Conservation (phyloP, 2,113 vertebrate species). For the Notothenia rossii region DNA sequence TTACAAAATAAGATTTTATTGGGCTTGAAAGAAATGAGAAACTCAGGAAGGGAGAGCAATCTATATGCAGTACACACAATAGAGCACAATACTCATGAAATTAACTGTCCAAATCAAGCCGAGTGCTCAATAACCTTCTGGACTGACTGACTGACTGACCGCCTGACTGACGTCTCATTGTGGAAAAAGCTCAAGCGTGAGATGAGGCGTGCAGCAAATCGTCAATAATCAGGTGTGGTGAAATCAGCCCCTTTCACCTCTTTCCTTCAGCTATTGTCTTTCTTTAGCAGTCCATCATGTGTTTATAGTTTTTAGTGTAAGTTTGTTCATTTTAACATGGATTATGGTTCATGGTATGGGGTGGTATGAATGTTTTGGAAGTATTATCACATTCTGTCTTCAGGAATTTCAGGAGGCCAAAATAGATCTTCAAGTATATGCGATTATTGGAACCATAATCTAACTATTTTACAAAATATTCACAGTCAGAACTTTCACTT, state of each 20-base stretch:
- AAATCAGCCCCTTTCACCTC: constrained; percentile 2
- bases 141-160: constrained; percentile 7
- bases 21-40: constrained; percentile 8
- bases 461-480: too few relatives aligned
- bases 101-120: constrained; percentile 35
- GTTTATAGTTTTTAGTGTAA: not conserved
- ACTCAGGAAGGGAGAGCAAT: constrained; percentile 9
- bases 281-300: not conserved
- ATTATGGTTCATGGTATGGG: too few relatives aligned
- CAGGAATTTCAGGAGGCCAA: too few relatives aligned
- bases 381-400: too few relatives aligned
- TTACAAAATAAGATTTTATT: constrained; percentile 26
- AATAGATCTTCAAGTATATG: too few relatives aligned
- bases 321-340: too few relatives aligned
- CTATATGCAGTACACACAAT: not conserved
- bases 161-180: constrained; percentile 28
- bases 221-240: constrained; percentile 4
- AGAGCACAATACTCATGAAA: constrained; percentile 24
- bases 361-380: not conserved
- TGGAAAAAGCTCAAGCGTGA: constrained; percentile 11
- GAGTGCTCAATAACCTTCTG: constrained; percentile 18
- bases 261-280: not conserved
- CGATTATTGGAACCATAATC: too few relatives aligned
- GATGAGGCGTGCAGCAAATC: not conserved
- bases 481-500: too few relatives aligned